phyloP scores from a whole-genome alignment of 2,797 vertebrate genomes.

The Hipposideros larvatus region DNA sequence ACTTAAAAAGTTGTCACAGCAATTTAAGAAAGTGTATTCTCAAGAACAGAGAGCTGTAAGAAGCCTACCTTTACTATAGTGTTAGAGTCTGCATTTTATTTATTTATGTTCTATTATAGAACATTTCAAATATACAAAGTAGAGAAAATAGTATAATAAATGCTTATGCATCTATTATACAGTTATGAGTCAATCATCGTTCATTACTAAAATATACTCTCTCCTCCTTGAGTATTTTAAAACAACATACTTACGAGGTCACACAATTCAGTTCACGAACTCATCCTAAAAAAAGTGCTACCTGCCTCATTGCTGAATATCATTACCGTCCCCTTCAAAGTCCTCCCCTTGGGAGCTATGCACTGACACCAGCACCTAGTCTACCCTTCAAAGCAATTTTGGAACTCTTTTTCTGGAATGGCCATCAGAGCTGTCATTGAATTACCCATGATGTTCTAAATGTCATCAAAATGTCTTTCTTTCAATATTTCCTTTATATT shows the following conservation, averaged over 20 bases:
- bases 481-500: no score
- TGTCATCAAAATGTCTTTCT: no score
- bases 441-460: no score
- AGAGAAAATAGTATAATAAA: neutral
- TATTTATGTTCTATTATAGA: constrained; percentile 4
- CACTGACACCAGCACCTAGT: no score
- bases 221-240: neutral
- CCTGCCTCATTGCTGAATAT: no score
- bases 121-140: neutral
- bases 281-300: no score
- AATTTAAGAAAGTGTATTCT: neutral
- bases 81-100: neutral
- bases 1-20: neutral
- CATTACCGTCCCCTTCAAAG: no score
- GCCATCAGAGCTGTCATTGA: no score
- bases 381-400: no score
- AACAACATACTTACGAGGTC: neutral
- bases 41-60: neutral
- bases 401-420: no score
- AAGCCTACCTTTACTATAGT: neutral
- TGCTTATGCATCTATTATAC: neutral
- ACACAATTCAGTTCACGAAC: no score
- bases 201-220: neutral
- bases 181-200: neutral
- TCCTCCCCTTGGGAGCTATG: no score